Conservation (phyloP, 2,797 vertebrate species). For the Coreius guichenoti region DNA sequence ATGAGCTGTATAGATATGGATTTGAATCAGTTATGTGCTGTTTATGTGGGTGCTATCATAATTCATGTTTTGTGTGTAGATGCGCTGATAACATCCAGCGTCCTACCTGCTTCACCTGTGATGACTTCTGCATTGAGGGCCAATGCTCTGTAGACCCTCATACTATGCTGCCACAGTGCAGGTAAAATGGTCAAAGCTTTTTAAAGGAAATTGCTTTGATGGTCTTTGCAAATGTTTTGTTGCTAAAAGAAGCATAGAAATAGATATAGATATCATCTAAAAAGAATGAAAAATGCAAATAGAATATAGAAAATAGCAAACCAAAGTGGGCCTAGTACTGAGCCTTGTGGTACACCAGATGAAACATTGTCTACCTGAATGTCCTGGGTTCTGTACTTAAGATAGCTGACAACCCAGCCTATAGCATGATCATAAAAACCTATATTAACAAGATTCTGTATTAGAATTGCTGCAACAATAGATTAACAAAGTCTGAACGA, state of each 20-base stretch:
- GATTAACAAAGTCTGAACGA: not conserved
- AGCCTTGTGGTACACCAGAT: not conserved
- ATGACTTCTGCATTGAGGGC: constrained; percentile 85
- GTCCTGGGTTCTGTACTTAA: not conserved
- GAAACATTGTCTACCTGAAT: not conserved
- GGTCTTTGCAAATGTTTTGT: not conserved
- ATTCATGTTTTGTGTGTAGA: constrained; percentile 68
- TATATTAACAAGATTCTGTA: not conserved
- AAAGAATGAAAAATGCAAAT: not conserved
- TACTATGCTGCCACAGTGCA: constrained; percentile 89
- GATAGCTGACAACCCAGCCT: not conserved
- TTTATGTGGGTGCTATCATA: not conserved
- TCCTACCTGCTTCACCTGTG: constrained; percentile 88
- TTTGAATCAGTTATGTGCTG: not conserved
- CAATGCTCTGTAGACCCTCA: constrained; percentile 85
- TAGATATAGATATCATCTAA: not conserved
- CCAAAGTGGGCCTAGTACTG: not conserved
- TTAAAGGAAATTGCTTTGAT: not conserved
- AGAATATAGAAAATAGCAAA: not conserved
- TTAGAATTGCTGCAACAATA: not conserved
- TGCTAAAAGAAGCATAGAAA: not conserved
- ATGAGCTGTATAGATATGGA: not conserved
- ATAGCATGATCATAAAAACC: not conserved
- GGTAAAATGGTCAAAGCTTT: constrained; percentile 76
- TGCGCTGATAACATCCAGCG: constrained; percentile 84